phyloP scores from a whole-genome alignment of 2,888 invertebrate genomes.

The Catonia carolina region DNA sequence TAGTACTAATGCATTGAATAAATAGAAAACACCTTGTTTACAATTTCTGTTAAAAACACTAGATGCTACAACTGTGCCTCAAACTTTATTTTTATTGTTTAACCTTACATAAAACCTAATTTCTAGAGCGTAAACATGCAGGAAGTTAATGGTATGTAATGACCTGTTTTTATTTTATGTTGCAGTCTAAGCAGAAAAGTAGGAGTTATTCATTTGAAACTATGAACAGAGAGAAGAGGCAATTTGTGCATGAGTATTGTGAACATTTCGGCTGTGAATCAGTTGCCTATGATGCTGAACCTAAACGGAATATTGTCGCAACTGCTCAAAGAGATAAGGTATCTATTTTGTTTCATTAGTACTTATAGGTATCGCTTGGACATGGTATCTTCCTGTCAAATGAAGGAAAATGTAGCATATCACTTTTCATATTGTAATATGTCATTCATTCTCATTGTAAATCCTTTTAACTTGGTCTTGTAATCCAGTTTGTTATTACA shows the following conservation, averaged over 20 bases:
- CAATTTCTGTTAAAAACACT: too few species aligned
- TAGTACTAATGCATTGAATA: too few species aligned
- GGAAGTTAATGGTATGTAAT: neutral
- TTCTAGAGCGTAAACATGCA: too few species aligned
- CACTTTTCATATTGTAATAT: too few species aligned
- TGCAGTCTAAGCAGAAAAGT: slow-evolving; percentile 68
- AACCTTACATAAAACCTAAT: too few species aligned
- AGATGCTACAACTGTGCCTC: too few species aligned
- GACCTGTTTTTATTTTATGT: slow-evolving; percentile 26
- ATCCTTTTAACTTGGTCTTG: too few species aligned
- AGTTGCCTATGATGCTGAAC: slow-evolving; percentile 90
- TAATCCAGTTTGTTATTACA: too few species aligned
- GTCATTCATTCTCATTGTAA: slow-evolving; percentile 28
- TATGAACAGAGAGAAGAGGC: slow-evolving; percentile 89
- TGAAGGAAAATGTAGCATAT: too few species aligned
- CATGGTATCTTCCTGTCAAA: neutral
- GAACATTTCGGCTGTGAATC: slow-evolving; percentile 92
- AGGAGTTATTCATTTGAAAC: slow-evolving; percentile 83
- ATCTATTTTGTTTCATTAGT: slow-evolving; percentile 27
- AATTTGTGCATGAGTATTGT: slow-evolving; percentile 89
- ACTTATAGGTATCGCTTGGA: neutral
- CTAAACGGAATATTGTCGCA: slow-evolving; percentile 91
- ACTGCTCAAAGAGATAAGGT: slow-evolving; percentile 77
- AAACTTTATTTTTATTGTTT: too few species aligned
- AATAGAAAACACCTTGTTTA: too few species aligned